Conservation (phyloP, 35 echinoderm and acorn worm species). For the Ophioderma brevispina region DNA sequence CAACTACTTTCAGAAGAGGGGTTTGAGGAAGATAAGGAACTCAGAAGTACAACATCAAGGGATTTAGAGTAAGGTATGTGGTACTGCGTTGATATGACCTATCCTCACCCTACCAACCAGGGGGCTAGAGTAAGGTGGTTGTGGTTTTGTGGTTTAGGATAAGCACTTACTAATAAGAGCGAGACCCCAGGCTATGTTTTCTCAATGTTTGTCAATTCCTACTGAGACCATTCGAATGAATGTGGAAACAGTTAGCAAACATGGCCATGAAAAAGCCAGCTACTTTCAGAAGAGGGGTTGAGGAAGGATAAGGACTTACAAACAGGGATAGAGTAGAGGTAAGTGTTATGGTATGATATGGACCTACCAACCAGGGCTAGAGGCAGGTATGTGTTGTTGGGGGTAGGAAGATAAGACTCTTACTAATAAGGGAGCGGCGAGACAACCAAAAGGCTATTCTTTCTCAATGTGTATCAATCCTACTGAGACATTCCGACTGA, state of each 20-base stretch:
- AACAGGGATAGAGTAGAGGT: too few relatives aligned
- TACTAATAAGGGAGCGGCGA: too few relatives aligned
- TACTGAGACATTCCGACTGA: slow-evolving; percentile 82
- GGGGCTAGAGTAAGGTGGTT: too few relatives aligned
- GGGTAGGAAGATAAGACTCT: too few relatives aligned
- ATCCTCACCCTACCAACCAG: too few relatives aligned
- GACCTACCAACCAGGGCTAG: too few relatives aligned
- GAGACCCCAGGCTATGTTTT: slow-evolving; percentile 73
- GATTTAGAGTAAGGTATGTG: slow-evolving; percentile 75
- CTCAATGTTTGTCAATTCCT: slow-evolving; percentile 94
- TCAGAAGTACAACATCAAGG: slow-evolving; percentile 6
- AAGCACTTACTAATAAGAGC: too few relatives aligned
- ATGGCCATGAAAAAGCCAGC: slow-evolving; percentile 96
- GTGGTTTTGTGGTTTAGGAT: too few relatives aligned
- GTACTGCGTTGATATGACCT: background rate
- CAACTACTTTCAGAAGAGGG: slow-evolving; percentile 79
- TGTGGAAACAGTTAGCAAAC: slow-evolving; percentile 88
- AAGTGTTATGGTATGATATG: too few relatives aligned
- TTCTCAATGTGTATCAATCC: slow-evolving; percentile 97
- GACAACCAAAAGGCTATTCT: slow-evolving; percentile 54
- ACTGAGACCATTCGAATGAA: slow-evolving; percentile 82
- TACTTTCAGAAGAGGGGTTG: slow-evolving; percentile 84
- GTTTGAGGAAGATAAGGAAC: slow-evolving; percentile 77
- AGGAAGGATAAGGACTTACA: slow-evolving; percentile 87
- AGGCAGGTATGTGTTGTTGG: too few relatives aligned